Base-by-base conservation (phyloP, 2,888 invertebrate genomes). In the Hofmannophila pseudospretella region DNA sequence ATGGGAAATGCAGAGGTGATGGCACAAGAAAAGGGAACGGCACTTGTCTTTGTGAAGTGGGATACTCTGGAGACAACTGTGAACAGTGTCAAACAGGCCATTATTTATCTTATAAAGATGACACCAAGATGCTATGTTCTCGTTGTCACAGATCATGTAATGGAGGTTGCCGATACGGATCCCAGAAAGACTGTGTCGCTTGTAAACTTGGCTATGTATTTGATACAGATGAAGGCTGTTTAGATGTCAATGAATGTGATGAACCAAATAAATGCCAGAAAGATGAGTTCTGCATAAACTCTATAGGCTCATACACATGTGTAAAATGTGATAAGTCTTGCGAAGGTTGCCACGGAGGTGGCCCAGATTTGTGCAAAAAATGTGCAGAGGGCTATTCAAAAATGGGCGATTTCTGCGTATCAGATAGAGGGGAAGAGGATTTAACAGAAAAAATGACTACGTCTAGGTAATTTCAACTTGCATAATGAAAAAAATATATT, bases 1-100 rank as follows among this genome's bases (percentile, higher is more conserved):
- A 94, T 79, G 97, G 98, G 0, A 92, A 91, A 68, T 90, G 90
- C 48, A 75, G 90, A 45, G 98, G 98, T 0, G 92, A 92, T 44
- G 98, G 98, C 0, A 97, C 97, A 0, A 88, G 98, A 28, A 95
- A 95, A 72, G 99, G 99, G 0, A 96, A 93, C 62, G 99, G 98
- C 0, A 91, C 93, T 43, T 99, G 99, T 66, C 79, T 89, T 8
- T 99, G 98, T 73, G 92, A 96, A 58, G 59, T 70, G 4, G 98
- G 96, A 0, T 98, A 98, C 67, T 60, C 70, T 0, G 97, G 97
- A 0, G 89, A 90, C 0, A 73, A 87, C 14, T 99, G 99, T 75
- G 89, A 92, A 36, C 77, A 88, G n/a, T 99, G 99, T 72, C 88
- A 89, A 8, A 66, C 78, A n/a, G 91, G 91, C 1, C 93, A 91